A percentile compares a stretch with the other conserved stretches of the same genome.
Conservation (phyloP, 2,888 invertebrate genomes). For the Volucella zonaria region DNA sequence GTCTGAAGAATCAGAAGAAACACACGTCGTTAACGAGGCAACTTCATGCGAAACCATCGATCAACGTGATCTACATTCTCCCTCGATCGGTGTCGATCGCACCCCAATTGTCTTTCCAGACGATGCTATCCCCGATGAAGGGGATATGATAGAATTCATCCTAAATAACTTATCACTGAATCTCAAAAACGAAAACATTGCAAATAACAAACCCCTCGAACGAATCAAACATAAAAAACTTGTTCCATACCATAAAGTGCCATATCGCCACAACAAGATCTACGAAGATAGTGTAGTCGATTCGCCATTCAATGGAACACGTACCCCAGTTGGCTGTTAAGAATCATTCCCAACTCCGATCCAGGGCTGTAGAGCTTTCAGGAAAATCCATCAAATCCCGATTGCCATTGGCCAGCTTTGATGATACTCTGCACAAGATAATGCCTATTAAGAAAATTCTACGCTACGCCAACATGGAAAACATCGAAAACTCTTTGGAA, state of each 20-base stretch:
- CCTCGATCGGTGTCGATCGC: slow-evolving; percentile 79
- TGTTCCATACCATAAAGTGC: slow-evolving; percentile 67
- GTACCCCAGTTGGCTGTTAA: slow-evolving; percentile 80
- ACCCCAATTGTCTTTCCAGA: slow-evolving; percentile 80
- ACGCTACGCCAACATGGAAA: slow-evolving; percentile 70
- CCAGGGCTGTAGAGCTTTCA: slow-evolving; percentile 77
- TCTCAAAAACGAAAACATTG: slow-evolving; percentile 60
- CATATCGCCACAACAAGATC: slow-evolving; percentile 75
- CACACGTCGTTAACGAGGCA: background rate
- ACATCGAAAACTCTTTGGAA: slow-evolving; percentile 68
- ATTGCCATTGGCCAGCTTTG: slow-evolving; percentile 76
- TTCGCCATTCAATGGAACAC: slow-evolving; percentile 69
- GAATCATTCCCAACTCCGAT: slow-evolving; percentile 78
- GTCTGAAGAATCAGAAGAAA: slow-evolving; percentile 9
- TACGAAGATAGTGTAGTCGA: slow-evolving; percentile 77
- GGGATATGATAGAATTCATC: slow-evolving; percentile 79
- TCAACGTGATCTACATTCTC: slow-evolving; percentile 79
- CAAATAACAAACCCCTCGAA: slow-evolving; percentile 77
- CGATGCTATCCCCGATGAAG: slow-evolving; percentile 77
- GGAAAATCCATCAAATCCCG: slow-evolving; percentile 75
- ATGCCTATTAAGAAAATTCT: slow-evolving; percentile 66
- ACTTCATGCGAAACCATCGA: slow-evolving; percentile 18
- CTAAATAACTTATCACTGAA: slow-evolving; percentile 79
- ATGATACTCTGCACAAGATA: slow-evolving; percentile 76
- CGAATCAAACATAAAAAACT: slow-evolving; percentile 76